Conservation (phyloP, 1,140 invertebrate species). For the Lordiphosa mommai region DNA sequence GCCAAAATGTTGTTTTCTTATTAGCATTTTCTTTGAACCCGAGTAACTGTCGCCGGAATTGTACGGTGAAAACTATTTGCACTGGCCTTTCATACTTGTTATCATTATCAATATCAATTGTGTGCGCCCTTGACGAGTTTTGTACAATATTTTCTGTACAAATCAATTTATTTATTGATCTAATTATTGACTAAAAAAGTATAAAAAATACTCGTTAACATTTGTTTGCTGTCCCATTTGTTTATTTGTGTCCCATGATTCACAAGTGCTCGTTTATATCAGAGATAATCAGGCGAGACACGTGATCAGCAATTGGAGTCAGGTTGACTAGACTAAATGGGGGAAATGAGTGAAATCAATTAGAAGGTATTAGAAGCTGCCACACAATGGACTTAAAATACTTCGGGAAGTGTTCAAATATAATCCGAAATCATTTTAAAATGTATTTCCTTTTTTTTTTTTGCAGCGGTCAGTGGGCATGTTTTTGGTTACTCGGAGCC, state of each 20-base stretch:
- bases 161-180: slow-evolving; percentile 47
- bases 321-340: background rate
- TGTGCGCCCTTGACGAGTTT: slow-evolving; percentile 48
- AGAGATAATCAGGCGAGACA: slow-evolving; percentile 52
- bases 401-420: too few relatives aligned
- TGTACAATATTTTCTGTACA: slow-evolving; percentile 24
- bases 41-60: slow-evolving; percentile 30
- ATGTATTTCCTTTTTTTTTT: background rate
- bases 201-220: slow-evolving; percentile 33
- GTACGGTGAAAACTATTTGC: slow-evolving; percentile 54
- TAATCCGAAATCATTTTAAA: background rate
- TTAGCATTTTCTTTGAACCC: slow-evolving; percentile 40
- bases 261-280: slow-evolving; percentile 63
- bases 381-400: too few relatives aligned
- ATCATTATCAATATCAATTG: slow-evolving; percentile 56
- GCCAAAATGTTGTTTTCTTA: slow-evolving; percentile 32
- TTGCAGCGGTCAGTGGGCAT: slow-evolving; percentile 50
- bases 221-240: slow-evolving; percentile 49
- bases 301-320: slow-evolving; percentile 31
- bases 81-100: slow-evolving; percentile 17
- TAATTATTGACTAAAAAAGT: slow-evolving; percentile 46
- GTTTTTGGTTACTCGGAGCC: slow-evolving; percentile 83
- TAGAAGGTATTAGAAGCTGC: background rate
- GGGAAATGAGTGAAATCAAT: background rate
- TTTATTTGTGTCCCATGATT: slow-evolving; percentile 47